Conservation (phyloP, 64 coral and sea anemone genomes). For the Montipora efflorescens region DNA sequence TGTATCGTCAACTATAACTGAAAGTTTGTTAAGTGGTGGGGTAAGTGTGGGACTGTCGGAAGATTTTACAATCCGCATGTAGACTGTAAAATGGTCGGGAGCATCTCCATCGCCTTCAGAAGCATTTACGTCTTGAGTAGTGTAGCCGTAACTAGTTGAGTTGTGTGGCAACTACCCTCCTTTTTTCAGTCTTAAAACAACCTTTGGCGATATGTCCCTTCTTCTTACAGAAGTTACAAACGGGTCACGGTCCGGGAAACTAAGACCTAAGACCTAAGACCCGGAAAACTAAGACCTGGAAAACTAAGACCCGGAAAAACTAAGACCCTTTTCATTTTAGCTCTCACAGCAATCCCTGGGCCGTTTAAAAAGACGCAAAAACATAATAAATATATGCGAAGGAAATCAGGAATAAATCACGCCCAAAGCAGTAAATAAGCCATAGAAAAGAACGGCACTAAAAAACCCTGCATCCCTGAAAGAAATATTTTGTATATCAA, state of each 20-base stretch:
- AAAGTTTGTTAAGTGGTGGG: slow-evolving; percentile 58
- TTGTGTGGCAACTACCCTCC: slow-evolving; percentile 36
- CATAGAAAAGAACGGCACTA: too few species aligned
- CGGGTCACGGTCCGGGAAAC: not conserved
- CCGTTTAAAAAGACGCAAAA: too few species aligned
- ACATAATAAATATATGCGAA: too few species aligned
- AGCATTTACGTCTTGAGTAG: not conserved
- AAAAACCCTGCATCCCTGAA: too few species aligned
- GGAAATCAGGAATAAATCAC: too few species aligned
- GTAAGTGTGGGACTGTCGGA: not conserved
- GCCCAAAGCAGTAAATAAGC: too few species aligned
- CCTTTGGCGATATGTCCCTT: slow-evolving; percentile 37
- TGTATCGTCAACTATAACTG: slow-evolving; percentile 35
- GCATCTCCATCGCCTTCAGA: not conserved
- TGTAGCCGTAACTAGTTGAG: slow-evolving; percentile 51
- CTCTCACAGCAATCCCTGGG: too few species aligned
- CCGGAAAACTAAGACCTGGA: too few species aligned
- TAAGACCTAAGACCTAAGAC: too few species aligned
- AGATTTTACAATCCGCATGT: slow-evolving; percentile 52
- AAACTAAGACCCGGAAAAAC: too few species aligned
- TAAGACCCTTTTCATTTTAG: too few species aligned
- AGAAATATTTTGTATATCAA: too few species aligned
- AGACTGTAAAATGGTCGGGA: slow-evolving; percentile 32
- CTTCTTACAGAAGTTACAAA: slow-evolving; percentile 66
- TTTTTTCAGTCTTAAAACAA: slow-evolving; percentile 62